Evolutionary conservation across 2,113 vertebrate species (phyloP), one percentile per base, ranked within the genome.

Genomic region (Columba janthina): DNA sequence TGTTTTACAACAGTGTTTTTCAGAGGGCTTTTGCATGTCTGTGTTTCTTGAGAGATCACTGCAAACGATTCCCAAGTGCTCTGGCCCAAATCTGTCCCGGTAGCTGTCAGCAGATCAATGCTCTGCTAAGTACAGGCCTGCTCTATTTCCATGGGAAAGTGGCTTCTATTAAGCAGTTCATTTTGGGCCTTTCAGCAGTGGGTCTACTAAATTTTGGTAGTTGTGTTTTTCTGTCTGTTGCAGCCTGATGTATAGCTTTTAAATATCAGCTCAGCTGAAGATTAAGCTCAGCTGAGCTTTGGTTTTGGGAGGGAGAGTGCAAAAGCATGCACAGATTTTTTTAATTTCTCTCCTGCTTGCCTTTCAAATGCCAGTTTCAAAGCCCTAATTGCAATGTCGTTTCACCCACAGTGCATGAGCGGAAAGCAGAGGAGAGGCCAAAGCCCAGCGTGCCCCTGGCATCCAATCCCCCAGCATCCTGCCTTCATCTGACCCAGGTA

Each of bases 401-500:
- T 95, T 77, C 18, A 11, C 88, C 83, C 29, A 34, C 96, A 98
- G 98, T 97, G 97, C 92, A 97, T 96, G 97, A 97, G 94, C 80
- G 94, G 94, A 93, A 94, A 46, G 46, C 82, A n/a, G 66, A 94
- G 40, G 48, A 89, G 87, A 93, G 92, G 86, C 95, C 88, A 56
- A 94, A 40, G 51, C 90, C 82, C 89, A 65, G 88, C 4, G 9
- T 29, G 51, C 87, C 94, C 79, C 94, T 91, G 92, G 96, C 84
- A 89, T 77, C 96, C 5, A 6, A n/a, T 93, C 61, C 78, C 73
- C 84, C 96, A 93, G 93, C 92, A 77, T 94, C 94, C 84, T 54
- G 67, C 92, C 64, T 54, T 96, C 94, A 54, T 97, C 97, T 98
- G 96, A 98, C 94, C 93, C 71, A 91, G 98, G 97, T 98, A 98